phyloP scores from a whole-genome alignment of 2,113 vertebrate genomes.

The Gymnarchus niloticus region DNA sequence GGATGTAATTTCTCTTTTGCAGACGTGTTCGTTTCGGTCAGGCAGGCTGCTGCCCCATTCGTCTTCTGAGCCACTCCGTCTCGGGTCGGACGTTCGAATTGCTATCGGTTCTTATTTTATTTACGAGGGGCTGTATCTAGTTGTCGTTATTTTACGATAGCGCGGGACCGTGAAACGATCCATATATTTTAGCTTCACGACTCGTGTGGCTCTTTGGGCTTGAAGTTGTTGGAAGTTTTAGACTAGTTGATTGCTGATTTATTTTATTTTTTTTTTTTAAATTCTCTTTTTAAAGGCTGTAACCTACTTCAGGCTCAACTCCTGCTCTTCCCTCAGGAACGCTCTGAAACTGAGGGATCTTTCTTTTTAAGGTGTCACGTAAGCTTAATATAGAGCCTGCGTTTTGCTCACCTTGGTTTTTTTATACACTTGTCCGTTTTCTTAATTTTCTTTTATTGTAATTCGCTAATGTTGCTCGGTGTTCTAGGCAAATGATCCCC shows the following conservation, averaged over 20 bases:
- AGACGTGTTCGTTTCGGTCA: no score
- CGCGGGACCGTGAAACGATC: constrained; percentile 10
- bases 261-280: not conserved
- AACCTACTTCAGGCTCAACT: constrained; percentile 15
- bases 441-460: not conserved
- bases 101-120: not conserved
- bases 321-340: constrained; percentile 14
- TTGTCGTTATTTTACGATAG: not conserved
- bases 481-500: not conserved
- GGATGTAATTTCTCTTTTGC: constrained; percentile 22
- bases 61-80: constrained; percentile 31
- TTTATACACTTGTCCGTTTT: not conserved
- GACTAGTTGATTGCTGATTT: not conserved
- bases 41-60: not conserved
- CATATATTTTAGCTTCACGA: not conserved
- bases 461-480: not conserved
- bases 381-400: not conserved
- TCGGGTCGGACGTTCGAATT: constrained; percentile 34
- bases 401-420: not conserved
- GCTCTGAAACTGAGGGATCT: not conserved
- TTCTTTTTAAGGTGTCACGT: not conserved
- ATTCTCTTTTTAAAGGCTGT: not conserved
- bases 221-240: not conserved
- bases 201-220: not conserved
- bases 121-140: constrained; percentile 13